Percentiles rank a stretch among this genome's conserved stretches.
phyloP scores from a whole-genome alignment of 2,113 vertebrate species.

The Otocyon megalotis region DNA sequence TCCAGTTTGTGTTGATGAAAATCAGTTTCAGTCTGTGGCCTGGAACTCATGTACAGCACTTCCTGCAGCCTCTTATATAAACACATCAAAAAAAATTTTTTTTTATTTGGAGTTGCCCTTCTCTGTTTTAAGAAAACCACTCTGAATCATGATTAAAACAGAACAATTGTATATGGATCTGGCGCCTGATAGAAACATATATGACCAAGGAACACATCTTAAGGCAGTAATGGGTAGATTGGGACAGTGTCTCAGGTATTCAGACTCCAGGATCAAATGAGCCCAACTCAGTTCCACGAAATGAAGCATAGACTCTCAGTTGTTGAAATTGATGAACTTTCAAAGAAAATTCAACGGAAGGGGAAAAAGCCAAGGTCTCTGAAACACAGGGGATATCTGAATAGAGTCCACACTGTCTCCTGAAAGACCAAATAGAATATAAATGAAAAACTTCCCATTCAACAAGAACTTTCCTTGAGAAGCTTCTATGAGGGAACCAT shows the following conservation, averaged over 20 bases:
- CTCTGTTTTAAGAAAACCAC: constrained; percentile 80
- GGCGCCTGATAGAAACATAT: constrained; percentile 70
- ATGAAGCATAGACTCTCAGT: constrained; percentile 14
- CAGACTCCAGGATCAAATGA: constrained; percentile 61
- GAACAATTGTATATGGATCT: constrained; percentile 56
- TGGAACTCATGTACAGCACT: constrained; percentile 87
- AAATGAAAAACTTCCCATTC: constrained; percentile 47
- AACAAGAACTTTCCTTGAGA: constrained; percentile 43
- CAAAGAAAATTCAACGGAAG: constrained; percentile 56
- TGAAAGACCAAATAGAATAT: constrained; percentile 45
- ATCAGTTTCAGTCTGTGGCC: constrained; percentile 86
- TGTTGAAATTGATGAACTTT: constrained; percentile 36
- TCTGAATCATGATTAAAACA: constrained; percentile 82
- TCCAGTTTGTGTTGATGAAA: constrained; percentile 87
- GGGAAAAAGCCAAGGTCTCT: constrained; percentile 68
- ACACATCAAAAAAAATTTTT: constrained; percentile 85
- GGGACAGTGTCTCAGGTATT: constrained; percentile 54
- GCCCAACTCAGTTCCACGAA: constrained; percentile 58
- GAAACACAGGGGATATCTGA: constrained; percentile 43
- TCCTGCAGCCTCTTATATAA: constrained; percentile 86
- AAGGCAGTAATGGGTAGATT: constrained; percentile 48
- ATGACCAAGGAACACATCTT: constrained; percentile 29
- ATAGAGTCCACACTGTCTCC: neutral
- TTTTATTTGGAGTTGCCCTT: constrained; percentile 84
- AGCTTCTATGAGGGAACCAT: neutral